Evolutionary conservation across 2,888 invertebrate species (phyloP).

Genomic region (Drosophila melanosoma): DNA sequence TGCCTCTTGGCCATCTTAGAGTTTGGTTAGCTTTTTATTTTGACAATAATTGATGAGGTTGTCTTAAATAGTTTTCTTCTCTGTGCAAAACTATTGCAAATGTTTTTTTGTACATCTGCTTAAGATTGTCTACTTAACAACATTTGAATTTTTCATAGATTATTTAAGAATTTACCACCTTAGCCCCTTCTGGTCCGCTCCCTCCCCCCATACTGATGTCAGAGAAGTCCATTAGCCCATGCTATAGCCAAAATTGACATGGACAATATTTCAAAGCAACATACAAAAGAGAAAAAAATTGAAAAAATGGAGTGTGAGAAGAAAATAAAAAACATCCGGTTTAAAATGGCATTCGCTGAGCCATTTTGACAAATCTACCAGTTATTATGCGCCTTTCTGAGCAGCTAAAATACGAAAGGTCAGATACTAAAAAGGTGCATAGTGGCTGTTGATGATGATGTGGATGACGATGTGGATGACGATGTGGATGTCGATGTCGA

Average conservation of each 20-base stretch:
- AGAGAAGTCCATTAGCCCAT: slow-evolving; percentile 47
- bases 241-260: slow-evolving; percentile 37
- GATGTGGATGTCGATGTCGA: slow-evolving; percentile 39
- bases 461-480: slow-evolving; percentile 8
- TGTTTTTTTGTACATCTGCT: not conserved
- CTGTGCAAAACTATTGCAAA: not conserved
- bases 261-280: slow-evolving; percentile 27
- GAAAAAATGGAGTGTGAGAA: not conserved
- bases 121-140: not conserved
- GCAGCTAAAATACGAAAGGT: slow-evolving; percentile 35
- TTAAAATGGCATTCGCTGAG: slow-evolving; percentile 73
- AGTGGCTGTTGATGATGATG: slow-evolving; percentile 57
- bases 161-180: slow-evolving; percentile 2
- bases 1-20: not conserved
- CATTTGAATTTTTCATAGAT: not conserved
- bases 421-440: slow-evolving; percentile 64
- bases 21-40: not conserved
- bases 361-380: slow-evolving; percentile 75
- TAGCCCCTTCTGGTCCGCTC: not conserved
- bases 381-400: slow-evolving; percentile 68
- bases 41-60: not conserved
- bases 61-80: not conserved
- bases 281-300: slow-evolving; percentile 5
- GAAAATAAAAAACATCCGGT: slow-evolving; percentile 66
- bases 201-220: not conserved